Evolutionary conservation across 2,113 vertebrate genomes (phyloP), one percentile per base, ranked within the genome.

Genomic region (Sceloporus undulatus): DNA sequence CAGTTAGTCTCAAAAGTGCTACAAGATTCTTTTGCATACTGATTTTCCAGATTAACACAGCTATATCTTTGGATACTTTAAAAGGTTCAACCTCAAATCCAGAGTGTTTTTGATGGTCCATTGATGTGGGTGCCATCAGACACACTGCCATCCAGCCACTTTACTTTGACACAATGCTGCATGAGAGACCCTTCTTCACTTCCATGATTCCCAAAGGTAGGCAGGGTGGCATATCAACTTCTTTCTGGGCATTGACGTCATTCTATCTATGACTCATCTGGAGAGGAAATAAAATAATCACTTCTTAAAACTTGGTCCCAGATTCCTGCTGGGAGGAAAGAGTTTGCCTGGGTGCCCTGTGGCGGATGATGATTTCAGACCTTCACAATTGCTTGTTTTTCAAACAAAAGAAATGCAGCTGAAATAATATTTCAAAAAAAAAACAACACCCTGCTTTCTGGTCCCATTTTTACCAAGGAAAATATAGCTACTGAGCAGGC

Each of bases 401-500:
- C 78, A 23, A 27, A 54, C 14, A 65, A 87, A 73, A 40, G 23
- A 23, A 6, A 90, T 87, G 93, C 89, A 95, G 94, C 91, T 95
- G 92, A 93, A 92, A 92, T 93, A 94, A 93, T 88, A 94, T 10
- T 91, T 42, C n/a, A n/a, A 14, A 23, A 79, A 54, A 59, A 88
- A 92, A 88, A 79, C 85, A n/a, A n/a, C 88, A 91, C 87, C 78
- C 87, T 74, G 91, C 87, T 93, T 94, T 88, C 86, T 90, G 91
- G 52, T 52, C 71, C 34, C 38, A 40, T 89, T 94, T 90, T 93
- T 34, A 89, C 90, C 93, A 96, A 94, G 91, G 89, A 94, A 96
- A 95, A 96, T 90, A 94, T 90, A 93, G 93, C 95, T 93, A 93
- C 91, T 87, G 90, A 80, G 83, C 94, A 88, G 89, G 86, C 90